phyloP scores from a whole-genome alignment of 1,140 invertebrate genomes.

The Zaprionus taronus region DNA sequence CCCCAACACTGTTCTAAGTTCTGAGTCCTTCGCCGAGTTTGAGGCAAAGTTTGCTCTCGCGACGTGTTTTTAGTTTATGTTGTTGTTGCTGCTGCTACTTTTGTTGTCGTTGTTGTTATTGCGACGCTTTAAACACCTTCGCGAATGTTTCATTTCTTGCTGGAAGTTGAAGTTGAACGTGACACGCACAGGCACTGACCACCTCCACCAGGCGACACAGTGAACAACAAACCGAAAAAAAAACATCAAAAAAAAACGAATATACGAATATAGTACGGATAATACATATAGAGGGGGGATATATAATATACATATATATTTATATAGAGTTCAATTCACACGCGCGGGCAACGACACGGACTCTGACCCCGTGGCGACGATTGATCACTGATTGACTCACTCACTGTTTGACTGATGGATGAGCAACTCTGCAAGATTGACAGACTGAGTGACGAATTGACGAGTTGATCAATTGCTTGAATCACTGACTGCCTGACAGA shows the following conservation, averaged over 20 bases:
- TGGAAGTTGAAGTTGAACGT: conserved; percentile 8
- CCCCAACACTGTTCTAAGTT: background rate
- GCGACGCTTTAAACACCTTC: conserved; percentile 66
- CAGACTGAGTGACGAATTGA: background rate
- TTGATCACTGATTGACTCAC: conserved; percentile 14
- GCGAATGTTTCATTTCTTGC: conserved; percentile 12
- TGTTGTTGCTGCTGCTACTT: background rate
- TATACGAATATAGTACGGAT: background rate
- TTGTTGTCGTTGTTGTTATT: background rate
- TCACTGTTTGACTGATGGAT: conserved; percentile 33
- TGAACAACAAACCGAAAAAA: conserved; percentile 14
- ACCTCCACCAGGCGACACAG: conserved; percentile 9
- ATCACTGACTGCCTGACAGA: background rate
- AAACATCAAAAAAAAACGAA: conserved; percentile 12
- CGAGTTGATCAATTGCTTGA: background rate
- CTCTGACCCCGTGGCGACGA: conserved; percentile 30
- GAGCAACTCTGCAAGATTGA: conserved; percentile 31
- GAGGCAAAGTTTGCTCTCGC: conserved; percentile 1
- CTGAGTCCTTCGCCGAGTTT: background rate
- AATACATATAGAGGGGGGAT: too few species aligned
- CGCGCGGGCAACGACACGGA: conserved; percentile 34
- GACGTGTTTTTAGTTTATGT: conserved; percentile 2
- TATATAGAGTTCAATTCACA: conserved; percentile 6
- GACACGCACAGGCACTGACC: conserved; percentile 55
- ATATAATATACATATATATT: background rate